phyloP scores from a whole-genome alignment of 2,888 invertebrate genomes.

The Heteropelma amictum region DNA sequence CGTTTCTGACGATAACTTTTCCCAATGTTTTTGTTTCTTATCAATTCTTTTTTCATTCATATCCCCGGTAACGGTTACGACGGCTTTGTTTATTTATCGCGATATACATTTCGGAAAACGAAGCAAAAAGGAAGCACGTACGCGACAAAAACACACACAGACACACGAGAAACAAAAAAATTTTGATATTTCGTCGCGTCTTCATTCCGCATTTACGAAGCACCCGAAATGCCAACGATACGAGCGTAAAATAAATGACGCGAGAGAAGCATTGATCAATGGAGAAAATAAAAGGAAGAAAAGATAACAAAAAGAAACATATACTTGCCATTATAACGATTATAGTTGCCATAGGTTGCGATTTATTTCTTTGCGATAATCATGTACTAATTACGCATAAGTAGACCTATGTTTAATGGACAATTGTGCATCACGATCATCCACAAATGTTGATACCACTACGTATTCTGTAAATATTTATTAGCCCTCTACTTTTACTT shows the following conservation, averaged over 20 bases:
- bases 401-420: slow-evolving; percentile 54
- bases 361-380: slow-evolving; percentile 51
- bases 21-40: background rate
- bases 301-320: slow-evolving; percentile 58
- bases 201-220: slow-evolving; percentile 56
- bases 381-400: too few species aligned
- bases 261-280: background rate
- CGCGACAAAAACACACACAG: background rate
- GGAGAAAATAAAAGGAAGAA: background rate
- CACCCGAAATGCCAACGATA: slow-evolving; percentile 28
- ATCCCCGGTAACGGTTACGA: slow-evolving; percentile 18
- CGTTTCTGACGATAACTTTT: background rate
- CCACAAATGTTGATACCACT: slow-evolving; percentile 69
- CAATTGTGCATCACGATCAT: slow-evolving; percentile 61
- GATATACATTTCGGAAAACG: background rate
- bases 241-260: too few species aligned
- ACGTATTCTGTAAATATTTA: slow-evolving; percentile 76
- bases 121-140: background rate
- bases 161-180: background rate
- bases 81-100: slow-evolving; percentile 42
- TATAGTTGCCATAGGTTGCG: slow-evolving; percentile 73
- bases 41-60: slow-evolving; percentile 12
- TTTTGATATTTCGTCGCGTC: slow-evolving; percentile 36
- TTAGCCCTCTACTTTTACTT: slow-evolving; percentile 65
- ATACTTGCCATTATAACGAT: slow-evolving; percentile 75